Conservation (phyloP, 2,888 invertebrate genomes). For the Zaprionus lineosus region DNA sequence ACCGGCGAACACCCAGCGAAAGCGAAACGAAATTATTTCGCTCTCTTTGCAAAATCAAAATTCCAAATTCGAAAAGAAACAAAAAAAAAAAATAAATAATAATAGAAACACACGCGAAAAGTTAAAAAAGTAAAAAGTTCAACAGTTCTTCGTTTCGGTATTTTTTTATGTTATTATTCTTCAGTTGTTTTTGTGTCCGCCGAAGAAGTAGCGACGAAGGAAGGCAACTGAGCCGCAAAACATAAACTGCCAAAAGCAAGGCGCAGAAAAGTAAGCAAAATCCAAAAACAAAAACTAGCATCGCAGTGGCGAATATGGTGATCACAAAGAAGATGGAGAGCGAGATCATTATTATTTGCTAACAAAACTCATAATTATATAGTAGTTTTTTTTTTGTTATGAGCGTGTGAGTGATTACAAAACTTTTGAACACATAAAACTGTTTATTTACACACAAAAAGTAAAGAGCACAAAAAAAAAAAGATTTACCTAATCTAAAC, state of each 20-base stretch:
- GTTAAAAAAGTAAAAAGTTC: slow-evolving; percentile 14
- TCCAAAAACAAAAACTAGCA: slow-evolving; percentile 18
- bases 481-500: neutral
- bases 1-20: slow-evolving; percentile 51
- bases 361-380: slow-evolving; percentile 16
- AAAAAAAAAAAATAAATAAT: slow-evolving; percentile 20
- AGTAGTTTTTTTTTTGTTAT: slow-evolving; percentile 30
- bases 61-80: slow-evolving; percentile 71
- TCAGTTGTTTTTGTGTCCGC: slow-evolving; percentile 54
- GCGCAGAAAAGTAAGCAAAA: slow-evolving; percentile 71
- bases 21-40: slow-evolving; percentile 45
- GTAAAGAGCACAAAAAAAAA: too few species aligned
- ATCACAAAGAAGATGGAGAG: slow-evolving; percentile 20
- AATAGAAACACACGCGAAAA: slow-evolving; percentile 17
- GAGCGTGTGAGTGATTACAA: slow-evolving; percentile 29
- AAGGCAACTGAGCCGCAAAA: slow-evolving; percentile 17
- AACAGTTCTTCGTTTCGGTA: slow-evolving; percentile 51
- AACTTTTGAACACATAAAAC: slow-evolving; percentile 8
- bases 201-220: slow-evolving; percentile 23
- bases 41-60: slow-evolving; percentile 56
- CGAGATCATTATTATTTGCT: slow-evolving; percentile 18
- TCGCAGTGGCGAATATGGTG: slow-evolving; percentile 20
- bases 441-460: neutral
- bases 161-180: slow-evolving; percentile 62
- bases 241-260: slow-evolving; percentile 58